Base-by-base conservation (phyloP, 2,888 invertebrate species). In the Eristalinus aeneus region DNA sequence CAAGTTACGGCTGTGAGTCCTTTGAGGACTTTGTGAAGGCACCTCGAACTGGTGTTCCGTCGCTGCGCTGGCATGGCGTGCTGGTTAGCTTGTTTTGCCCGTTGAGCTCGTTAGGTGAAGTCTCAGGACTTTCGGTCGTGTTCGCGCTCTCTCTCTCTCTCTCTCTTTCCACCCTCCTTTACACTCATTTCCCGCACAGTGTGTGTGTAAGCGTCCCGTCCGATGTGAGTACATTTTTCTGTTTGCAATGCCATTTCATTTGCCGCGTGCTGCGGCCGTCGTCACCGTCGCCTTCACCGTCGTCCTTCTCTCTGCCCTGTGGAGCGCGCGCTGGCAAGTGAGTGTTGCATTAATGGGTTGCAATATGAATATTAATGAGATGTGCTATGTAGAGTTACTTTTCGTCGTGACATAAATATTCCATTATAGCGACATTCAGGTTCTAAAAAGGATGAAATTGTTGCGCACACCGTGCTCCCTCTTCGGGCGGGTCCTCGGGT, bases 281-380 rank as follows among this genome's bases (percentile, higher is more conserved):
- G 69, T 58, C 71, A 34, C 10, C 34, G 39, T 56, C 74, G 31
- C 5, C n/a, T 12, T 39, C 39, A n/a, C 16, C 9, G 46, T 27
- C 60, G 60, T 31, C 60, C 60, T 27, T 60, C 60, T 27, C 63
- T 23, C 10, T 32, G 32, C 31, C 32, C 46, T 56, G 23, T 10
- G 23, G 56, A 2, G 39, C 31, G 31, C 63, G 31, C 63, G 32
- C 56, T 56, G 56, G 56, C 56, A 56, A 75, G 72, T 76, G 85
- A 78, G 86, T 86, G 86, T 86, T 82, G 81, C 76, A 86, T 82
- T 86, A 86, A 86, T 86, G 86, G 86, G 81, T 74, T 86, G 77
- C 86, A 86, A 86, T 86, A 86, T 86, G 86, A 86, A 86, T 86
- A 86, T 86, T 86, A 86, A 86, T 86, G 86, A 86, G 86, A 82